phyloP scores from a whole-genome alignment of 1,140 invertebrate species.

The Drosophila biarmipes region DNA sequence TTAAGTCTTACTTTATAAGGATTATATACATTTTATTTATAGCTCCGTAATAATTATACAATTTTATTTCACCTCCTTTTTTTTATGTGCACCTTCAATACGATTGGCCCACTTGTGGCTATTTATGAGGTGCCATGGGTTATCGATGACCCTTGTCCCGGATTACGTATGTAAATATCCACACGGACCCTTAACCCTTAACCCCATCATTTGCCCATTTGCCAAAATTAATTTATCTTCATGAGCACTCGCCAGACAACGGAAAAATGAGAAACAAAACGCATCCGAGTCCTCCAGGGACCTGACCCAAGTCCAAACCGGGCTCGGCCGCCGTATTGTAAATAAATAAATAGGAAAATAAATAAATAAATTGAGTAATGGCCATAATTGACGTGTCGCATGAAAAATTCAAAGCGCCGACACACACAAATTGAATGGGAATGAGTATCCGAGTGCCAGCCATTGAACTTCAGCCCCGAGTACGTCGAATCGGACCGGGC shows the following conservation, averaged over 20 bases:
- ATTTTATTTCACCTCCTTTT: background rate
- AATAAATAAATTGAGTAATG: conserved; percentile 81
- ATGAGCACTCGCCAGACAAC: conserved; percentile 10
- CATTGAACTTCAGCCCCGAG: conserved; percentile 33
- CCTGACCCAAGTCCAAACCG: conserved; percentile 28
- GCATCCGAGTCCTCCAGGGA: conserved; percentile 10
- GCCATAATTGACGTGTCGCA: conserved; percentile 72
- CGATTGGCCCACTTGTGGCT: conserved; percentile 56
- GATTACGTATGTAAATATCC: conserved; percentile 50
- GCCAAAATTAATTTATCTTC: conserved; percentile 73
- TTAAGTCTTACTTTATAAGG: background rate
- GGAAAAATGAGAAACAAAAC: conserved; percentile 6
- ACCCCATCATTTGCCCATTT: conserved; percentile 65
- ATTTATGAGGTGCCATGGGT: conserved; percentile 51
- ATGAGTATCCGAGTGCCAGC: conserved; percentile 41
- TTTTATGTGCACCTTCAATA: conserved; percentile 10
- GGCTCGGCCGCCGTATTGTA: conserved; percentile 31
- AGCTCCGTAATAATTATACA: too few relatives aligned
- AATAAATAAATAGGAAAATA: conserved; percentile 70
- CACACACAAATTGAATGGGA: conserved; percentile 54
- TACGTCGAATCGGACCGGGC: conserved; percentile 5
- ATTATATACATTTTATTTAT: too few relatives aligned
- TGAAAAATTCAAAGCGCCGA: conserved; percentile 61
- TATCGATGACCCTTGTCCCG: conserved; percentile 47
- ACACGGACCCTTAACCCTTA: conserved; percentile 20